Evolutionary conservation across 2,888 invertebrate species (phyloP).

Genomic region (Sinhomidia bicolor): DNA sequence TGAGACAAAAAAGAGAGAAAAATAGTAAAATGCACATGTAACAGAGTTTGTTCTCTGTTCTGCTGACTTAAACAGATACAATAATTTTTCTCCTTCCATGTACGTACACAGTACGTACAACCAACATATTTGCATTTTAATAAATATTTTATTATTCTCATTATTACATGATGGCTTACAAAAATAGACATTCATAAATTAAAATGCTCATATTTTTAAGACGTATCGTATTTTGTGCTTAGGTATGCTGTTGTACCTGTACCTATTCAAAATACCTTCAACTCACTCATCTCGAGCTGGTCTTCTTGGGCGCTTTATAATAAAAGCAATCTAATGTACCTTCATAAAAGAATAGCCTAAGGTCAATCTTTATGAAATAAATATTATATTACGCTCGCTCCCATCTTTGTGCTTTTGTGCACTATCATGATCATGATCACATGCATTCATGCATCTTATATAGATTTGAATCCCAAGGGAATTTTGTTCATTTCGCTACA

Average conservation of each 20-base stretch:
- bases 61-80: neutral
- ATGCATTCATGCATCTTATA: neutral
- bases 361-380: conserved; percentile 37
- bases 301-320: neutral
- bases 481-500: conserved; percentile 24
- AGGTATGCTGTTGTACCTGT: neutral
- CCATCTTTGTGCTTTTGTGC: neutral
- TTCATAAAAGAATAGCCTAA: conserved; percentile 32
- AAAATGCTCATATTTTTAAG: conserved; percentile 15
- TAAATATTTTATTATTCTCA: conserved; percentile 31
- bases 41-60: no score
- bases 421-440: conserved; percentile 9
- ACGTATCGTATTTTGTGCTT: neutral
- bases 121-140: conserved; percentile 51
- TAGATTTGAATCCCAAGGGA: conserved; percentile 28
- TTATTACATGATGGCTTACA: conserved; percentile 18
- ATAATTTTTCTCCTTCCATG: conserved; percentile 16
- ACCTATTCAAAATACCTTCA: neutral
- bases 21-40: neutral
- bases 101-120: no score
- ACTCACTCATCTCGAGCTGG: neutral
- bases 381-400: neutral
- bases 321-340: neutral
- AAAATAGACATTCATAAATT: conserved; percentile 52
- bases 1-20: neutral